phyloP scores from a whole-genome alignment of 2,113 vertebrate species.

The Antigone vipio region DNA sequence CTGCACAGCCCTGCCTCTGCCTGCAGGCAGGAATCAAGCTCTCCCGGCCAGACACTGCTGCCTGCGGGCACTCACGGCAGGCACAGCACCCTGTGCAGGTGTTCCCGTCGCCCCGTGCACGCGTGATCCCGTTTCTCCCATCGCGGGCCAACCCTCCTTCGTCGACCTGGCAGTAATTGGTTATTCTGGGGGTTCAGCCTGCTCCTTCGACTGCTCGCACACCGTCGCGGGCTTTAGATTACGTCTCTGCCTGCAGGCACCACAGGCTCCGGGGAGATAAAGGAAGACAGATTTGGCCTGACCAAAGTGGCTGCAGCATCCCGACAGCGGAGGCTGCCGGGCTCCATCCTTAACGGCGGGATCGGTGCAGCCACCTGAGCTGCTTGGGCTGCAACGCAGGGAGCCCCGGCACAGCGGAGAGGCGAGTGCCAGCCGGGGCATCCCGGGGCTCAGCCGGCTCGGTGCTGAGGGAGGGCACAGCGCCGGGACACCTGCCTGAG shows the following conservation, averaged over 20 bases:
- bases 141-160: background rate
- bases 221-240: background rate
- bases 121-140: background rate
- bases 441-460: background rate
- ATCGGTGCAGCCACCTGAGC: rapidly evolving
- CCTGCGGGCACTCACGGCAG: rapidly evolving
- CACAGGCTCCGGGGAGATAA: background rate
- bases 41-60: background rate
- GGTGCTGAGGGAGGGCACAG: background rate
- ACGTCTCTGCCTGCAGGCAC: background rate
- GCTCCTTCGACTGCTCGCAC: background rate
- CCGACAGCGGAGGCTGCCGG: background rate
- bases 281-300: background rate
- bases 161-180: background rate
- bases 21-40: background rate
- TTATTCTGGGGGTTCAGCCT: background rate
- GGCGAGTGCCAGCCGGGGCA: rapidly evolving
- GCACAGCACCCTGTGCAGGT: background rate
- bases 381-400: background rate
- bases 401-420: background rate
- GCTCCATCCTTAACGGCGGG: rapidly evolving
- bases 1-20: background rate
- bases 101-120: background rate
- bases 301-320: background rate
- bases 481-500: background rate